Evolutionary conservation across 2,888 invertebrate species (phyloP).

Genomic region (Caenorhabditis sp.): DNA sequence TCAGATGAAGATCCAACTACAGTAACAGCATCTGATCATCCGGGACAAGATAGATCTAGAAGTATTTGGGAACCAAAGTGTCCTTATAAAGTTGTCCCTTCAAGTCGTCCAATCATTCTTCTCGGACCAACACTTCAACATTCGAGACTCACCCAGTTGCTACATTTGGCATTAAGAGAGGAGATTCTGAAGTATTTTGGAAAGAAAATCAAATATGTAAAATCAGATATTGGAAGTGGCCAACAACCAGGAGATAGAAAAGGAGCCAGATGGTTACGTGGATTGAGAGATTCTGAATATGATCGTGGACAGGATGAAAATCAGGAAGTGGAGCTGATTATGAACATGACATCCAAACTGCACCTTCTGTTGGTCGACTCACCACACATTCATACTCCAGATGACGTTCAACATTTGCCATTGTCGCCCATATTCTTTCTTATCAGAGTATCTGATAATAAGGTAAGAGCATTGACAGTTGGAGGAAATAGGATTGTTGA

Average conservation of each 20-base stretch:
- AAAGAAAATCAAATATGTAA: constrained; percentile 53
- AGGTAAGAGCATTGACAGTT: constrained; percentile 56
- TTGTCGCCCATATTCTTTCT: constrained; percentile 74
- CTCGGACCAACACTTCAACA: constrained; percentile 89
- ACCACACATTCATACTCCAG: constrained; percentile 73
- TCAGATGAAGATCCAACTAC: constrained; percentile 52
- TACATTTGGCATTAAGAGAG: constrained; percentile 69
- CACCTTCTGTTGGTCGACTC: constrained; percentile 72
- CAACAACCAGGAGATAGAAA: constrained; percentile 47
- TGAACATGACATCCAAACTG: constrained; percentile 68
- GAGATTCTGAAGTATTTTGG: constrained; percentile 70
- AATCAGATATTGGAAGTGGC: constrained; percentile 66
- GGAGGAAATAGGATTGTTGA: constrained; percentile 18
- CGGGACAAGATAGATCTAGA: constrained; percentile 43
- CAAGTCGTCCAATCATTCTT: constrained; percentile 97
- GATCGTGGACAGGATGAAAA: constrained; percentile 61
- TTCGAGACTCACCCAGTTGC: constrained; percentile 67
- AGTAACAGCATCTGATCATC: constrained; percentile 16
- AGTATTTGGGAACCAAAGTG: constrained; percentile 89
- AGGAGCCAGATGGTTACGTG: constrained; percentile 58
- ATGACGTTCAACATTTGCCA: constrained; percentile 69
- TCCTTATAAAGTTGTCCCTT: constrained; percentile 98
- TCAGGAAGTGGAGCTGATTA: constrained; percentile 67
- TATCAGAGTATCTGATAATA: constrained; percentile 73
- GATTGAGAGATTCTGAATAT: constrained; percentile 53